Percentiles rank a stretch among this genome's conserved stretches.
Evolutionary conservation across 2,888 invertebrate genomes (phyloP).

Genomic region (Chrysotoxum bicinctum): DNA sequence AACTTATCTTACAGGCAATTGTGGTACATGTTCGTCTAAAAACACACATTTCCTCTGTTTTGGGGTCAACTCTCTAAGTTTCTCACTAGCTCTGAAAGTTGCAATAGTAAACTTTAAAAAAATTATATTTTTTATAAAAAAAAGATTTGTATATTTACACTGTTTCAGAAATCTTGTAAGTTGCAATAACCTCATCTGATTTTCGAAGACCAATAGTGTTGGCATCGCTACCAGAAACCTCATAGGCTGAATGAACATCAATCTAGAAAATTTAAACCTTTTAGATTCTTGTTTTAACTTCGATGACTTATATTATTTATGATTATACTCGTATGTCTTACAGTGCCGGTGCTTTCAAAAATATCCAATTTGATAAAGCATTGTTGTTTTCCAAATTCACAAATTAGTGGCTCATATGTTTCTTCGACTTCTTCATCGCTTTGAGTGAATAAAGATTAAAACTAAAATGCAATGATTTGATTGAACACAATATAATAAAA

Average conservation of each 20-base stretch:
- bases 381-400: slow-evolving; percentile 79
- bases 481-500: background rate
- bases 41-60: slow-evolving; percentile 83
- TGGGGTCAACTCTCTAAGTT: slow-evolving; percentile 80
- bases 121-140: background rate
- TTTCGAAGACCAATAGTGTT: slow-evolving; percentile 77
- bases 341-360: slow-evolving; percentile 78
- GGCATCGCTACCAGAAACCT: slow-evolving; percentile 77
- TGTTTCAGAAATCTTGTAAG: slow-evolving; percentile 79
- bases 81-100: slow-evolving; percentile 77
- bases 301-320: background rate
- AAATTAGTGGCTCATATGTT: slow-evolving; percentile 75
- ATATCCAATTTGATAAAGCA: slow-evolving; percentile 80
- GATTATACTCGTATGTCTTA: slow-evolving; percentile 72
- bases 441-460: background rate
- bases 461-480: background rate
- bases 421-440: slow-evolving; percentile 74
- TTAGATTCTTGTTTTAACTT: background rate
- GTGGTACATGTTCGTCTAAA: slow-evolving; percentile 82
- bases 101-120: background rate
- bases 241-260: slow-evolving; percentile 80
- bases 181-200: slow-evolving; percentile 79
- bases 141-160: slow-evolving; percentile 76
- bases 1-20: slow-evolving; percentile 78
- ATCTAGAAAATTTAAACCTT: slow-evolving; percentile 73